Base-by-base conservation (phyloP, 2,888 invertebrate genomes). In the Eilema depressum region DNA sequence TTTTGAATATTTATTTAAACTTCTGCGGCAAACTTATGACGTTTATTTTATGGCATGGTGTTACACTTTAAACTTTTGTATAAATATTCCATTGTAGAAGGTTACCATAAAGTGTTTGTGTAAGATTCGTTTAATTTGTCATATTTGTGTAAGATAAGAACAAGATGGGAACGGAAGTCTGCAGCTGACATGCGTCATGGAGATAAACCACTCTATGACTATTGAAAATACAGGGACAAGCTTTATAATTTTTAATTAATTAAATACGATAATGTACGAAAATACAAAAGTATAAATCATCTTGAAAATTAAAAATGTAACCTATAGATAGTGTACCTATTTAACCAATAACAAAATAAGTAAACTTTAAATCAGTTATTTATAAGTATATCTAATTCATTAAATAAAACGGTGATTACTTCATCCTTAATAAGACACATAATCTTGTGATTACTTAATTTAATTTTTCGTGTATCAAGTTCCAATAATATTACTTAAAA, bases 91-190 rank as follows among this genome's bases (percentile, higher is more conserved):
- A 81, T 79, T 82, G 81, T 81, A 66, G 57, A 63, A 67, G 67
- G 68, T 67, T 73, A 73, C 64, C 64, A 71, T 66, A 60, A 41
- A 63, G 61, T 72, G 73, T 67, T 84, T 84, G 82, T 78, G 83
- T 79, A 80, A 81, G 84, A 85, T 85, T 84, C 85, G 88, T 91
- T 89, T 89, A 90, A 91, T 91, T 91, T 91, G 91, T 93, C 89
- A 92, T 92, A 93, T 94, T 94, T 94, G 90, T 81, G 74, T 81
- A 79, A 93, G 94, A 94, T 94, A 94, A 93, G 86, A 84, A 28
- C 73, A 77, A 82, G 88, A 87, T 93, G 93, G 91, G 93, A 94
- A 93, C 94, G 94, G 94, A 94, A 93, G 93, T 90, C 83, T 66
- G 78, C 78, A 74, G 77, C 81, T 80, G 89, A 90, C 92, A 87